Conservation (phyloP, 2,888 invertebrate species). For the Orthosia incerta region DNA sequence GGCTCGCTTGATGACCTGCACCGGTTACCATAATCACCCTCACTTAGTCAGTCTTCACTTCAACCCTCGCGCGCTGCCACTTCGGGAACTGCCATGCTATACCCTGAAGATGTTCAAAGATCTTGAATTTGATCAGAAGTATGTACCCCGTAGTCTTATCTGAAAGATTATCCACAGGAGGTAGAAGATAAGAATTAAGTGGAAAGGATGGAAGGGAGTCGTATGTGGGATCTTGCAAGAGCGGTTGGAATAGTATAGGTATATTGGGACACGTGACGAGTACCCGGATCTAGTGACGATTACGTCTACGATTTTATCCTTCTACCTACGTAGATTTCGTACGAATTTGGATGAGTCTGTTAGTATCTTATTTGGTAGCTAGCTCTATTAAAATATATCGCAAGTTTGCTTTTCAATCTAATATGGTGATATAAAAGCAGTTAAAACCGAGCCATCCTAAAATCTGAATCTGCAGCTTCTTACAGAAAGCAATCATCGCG, state of each 20-base stretch:
- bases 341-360: background rate
- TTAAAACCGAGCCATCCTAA: background rate
- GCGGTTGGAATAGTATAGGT: background rate
- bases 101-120: constrained; percentile 93
- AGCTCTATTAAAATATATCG: background rate
- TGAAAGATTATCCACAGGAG: background rate
- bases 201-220: background rate
- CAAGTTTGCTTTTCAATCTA: background rate
- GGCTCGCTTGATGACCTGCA: constrained; percentile 87
- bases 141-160: constrained; percentile 11
- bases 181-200: background rate
- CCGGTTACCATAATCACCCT: constrained; percentile 88
- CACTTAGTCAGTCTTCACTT: constrained; percentile 89
- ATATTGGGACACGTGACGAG: no score
- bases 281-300: no score
- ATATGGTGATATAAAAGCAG: background rate
- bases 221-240: background rate
- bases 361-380: no score
- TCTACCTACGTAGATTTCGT: background rate
- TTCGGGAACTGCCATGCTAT: constrained; percentile 92
- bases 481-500: background rate
- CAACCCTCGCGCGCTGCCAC: constrained; percentile 90
- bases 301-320: no score
- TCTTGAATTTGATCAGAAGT: constrained; percentile 92
- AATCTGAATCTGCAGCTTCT: background rate